Conservation (phyloP, 1,140 invertebrate genomes). For the Leptinotarsa undecemlineata region DNA sequence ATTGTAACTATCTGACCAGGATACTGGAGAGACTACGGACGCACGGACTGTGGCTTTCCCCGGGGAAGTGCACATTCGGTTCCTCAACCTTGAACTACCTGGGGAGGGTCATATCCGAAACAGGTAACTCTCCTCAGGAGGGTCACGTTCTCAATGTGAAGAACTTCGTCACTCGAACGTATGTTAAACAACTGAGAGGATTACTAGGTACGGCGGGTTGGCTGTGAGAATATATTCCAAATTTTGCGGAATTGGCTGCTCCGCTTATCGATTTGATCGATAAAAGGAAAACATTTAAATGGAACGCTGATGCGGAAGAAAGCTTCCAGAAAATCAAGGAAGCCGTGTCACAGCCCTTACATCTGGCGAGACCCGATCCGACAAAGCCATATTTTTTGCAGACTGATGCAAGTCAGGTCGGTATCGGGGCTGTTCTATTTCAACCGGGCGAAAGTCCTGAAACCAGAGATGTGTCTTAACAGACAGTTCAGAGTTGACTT, state of each 20-base stretch:
- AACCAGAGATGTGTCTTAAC: too few species aligned
- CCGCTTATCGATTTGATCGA: not conserved
- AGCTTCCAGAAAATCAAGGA: conserved; percentile 38
- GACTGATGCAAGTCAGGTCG: conserved; percentile 50
- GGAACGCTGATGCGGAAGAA: conserved; percentile 2
- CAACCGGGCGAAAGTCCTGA: too few species aligned
- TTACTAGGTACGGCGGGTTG: conserved; percentile 37
- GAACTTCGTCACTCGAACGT: not conserved
- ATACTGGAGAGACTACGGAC: conserved; percentile 20
- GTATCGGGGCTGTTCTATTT: too few species aligned
- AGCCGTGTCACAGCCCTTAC: conserved; percentile 31
- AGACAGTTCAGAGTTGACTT: too few species aligned
- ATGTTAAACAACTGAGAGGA: conserved; percentile 34
- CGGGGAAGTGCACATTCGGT: conserved; percentile 21
- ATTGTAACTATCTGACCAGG: too few species aligned
- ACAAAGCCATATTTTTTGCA: conserved; percentile 46
- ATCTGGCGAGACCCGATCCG: conserved; percentile 39
- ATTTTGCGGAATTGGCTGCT: not conserved
- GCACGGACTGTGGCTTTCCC: not conserved
- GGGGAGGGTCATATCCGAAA: not conserved
- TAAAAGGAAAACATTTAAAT: conserved; percentile 5
- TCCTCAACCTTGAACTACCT: conserved; percentile 16
- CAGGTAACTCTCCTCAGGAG: not conserved
- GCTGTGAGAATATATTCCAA: not conserved
- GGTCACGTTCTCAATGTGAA: not conserved